Evolutionary conservation across 2,113 vertebrate species (phyloP), one percentile per base, ranked within the genome.

Genomic region (Megaceryle torquata): DNA sequence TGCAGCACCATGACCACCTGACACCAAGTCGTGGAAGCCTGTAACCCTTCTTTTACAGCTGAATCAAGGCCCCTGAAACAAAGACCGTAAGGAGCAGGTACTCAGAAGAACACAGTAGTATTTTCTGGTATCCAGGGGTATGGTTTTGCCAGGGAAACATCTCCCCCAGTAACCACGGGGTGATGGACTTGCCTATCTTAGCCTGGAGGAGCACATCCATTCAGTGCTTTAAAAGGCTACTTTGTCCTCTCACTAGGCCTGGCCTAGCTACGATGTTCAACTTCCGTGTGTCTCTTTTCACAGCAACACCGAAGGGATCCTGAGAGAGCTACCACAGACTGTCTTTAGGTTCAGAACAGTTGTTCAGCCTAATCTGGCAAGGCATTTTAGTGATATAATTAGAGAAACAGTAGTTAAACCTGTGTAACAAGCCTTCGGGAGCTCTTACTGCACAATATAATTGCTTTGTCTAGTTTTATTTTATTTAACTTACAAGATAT

Each of bases 171-270:
- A 43, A 5, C 11, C 35, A 35, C 0, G 4, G 17, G 14, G 39
- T 37, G 48, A 79, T 5, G 21, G 19, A 15, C 57, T 80, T 0
- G 0, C 16, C 31, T 61, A 11, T 39, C 35, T 13, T 1, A 17
- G 24, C 16, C 24, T 25, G 44, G 28, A 37, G 54, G 8, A 59
- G 17, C 35, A 31, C 18, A 39, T 5, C 39, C 19, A 11, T 10
- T 59, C 46, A 17, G 15, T 17, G n/a, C 46, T 83, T 69, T 41
- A 43, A 33, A 69, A 86, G 8, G 28, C 28, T 18, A 28, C 24
- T n/a, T 15, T 24, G 46, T 64, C 63, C 33, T 64, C 63, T 60
- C 43, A 26, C 22, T 53, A 60, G n/a, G 46, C 28, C 15, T 39
- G 35, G 11, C 28, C 41, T 54, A 4, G 21, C 41, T 54, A 5